Percentiles rank a stretch among this genome's conserved stretches.
These are phyloP conservation scores for Astur gentilis DNA, from an alignment of 2,113 vertebrate species.

Conservation along the genomic window DNA sequence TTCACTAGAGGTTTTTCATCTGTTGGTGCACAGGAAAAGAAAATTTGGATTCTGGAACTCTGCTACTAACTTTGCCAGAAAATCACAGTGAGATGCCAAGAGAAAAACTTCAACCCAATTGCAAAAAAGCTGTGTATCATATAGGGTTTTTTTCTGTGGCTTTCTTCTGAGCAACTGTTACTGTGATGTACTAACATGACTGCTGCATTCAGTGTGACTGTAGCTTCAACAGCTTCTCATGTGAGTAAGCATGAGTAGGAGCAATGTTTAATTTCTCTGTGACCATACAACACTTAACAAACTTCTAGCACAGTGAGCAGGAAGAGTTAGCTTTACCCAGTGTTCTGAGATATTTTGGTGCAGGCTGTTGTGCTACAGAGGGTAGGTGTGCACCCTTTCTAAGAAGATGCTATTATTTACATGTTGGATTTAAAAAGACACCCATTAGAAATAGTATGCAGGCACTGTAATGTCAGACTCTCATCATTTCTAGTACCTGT, in stretches of 20 bases:
- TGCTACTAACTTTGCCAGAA: not conserved
- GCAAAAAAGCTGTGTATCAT: not conserved
- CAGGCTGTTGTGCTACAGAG: not conserved
- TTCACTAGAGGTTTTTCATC: not conserved
- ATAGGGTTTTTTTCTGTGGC: not conserved
- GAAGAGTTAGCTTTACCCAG: not conserved
- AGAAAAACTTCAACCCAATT: not conserved
- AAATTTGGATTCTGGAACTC: not conserved
- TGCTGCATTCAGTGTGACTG: conserved; percentile 26
- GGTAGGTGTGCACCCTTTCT: not conserved
- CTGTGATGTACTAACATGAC: not conserved
- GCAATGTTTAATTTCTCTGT: conserved; percentile 19
- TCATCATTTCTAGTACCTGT: not conserved
- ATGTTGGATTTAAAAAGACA: not conserved
- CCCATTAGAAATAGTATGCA: not conserved
- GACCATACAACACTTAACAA: not conserved
- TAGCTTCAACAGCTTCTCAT: conserved; percentile 6
- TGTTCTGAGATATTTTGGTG: not conserved
- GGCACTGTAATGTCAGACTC: not conserved
- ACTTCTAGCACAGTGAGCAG: not conserved
- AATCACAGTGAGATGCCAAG: not conserved
- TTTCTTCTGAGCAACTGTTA: not conserved
- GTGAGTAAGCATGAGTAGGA: conserved; percentile 48
- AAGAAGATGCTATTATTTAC: not conserved
- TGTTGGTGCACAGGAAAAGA: not conserved